These are phyloP conservation scores for Axea sp. DNA, from an alignment of 2,888 invertebrate genomes.

Conservation along the genomic window DNA sequence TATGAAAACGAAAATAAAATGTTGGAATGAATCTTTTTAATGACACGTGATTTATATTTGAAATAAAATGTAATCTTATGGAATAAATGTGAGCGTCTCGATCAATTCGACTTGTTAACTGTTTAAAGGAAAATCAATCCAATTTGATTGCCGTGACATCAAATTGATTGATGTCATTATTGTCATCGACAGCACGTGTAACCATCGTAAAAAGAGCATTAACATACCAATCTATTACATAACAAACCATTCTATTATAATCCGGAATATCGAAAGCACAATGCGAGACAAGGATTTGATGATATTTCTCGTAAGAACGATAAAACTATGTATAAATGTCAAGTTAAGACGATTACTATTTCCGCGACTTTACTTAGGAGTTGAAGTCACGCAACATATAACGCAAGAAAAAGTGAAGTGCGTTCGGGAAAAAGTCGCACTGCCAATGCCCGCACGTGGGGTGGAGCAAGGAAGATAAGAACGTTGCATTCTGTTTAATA, in stretches of 20 bases:
- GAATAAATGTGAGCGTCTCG: slow-evolving; percentile 11
- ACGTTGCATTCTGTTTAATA: slow-evolving; percentile 64
- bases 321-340: slow-evolving; percentile 52
- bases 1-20: too few relatives aligned
- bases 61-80: too few relatives aligned
- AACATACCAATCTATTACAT: slow-evolving; percentile 35
- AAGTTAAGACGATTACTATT: slow-evolving; percentile 56
- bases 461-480: slow-evolving; percentile 66
- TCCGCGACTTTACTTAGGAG: slow-evolving; percentile 45
- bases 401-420: slow-evolving; percentile 25
- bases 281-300: slow-evolving; percentile 26
- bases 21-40: too few relatives aligned
- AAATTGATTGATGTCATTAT: slow-evolving; percentile 38
- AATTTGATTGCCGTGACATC: slow-evolving; percentile 1
- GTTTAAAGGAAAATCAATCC: slow-evolving; percentile 15
- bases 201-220: slow-evolving; percentile 26
- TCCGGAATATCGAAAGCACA: slow-evolving; percentile 11
- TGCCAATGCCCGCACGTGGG: slow-evolving; percentile 53
- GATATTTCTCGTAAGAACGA: slow-evolving; percentile 29
- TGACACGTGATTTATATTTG: too few relatives aligned
- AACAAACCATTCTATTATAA: slow-evolving; percentile 37
- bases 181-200: slow-evolving; percentile 16
- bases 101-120: slow-evolving; percentile 25
- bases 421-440: slow-evolving; percentile 10
- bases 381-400: slow-evolving; percentile 40